Evolutionary conservation across 2,797 vertebrate species (phyloP).

Genomic region (Diceros bicornis): DNA sequence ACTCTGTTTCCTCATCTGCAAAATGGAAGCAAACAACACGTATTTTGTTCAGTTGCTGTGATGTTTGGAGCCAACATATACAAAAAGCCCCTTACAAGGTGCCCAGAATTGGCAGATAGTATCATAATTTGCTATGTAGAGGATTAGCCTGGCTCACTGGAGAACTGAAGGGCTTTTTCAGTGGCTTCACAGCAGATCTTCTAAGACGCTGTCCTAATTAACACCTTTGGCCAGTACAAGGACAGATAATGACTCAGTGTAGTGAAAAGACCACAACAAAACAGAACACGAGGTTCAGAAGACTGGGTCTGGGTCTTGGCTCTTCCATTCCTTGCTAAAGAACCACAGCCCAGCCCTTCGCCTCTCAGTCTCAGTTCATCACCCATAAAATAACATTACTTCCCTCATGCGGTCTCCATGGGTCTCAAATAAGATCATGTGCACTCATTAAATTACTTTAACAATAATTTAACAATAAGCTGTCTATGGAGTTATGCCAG

Average conservation of each 20-base stretch:
- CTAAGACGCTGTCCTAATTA: background rate
- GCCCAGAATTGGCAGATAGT: background rate
- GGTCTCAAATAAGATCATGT: background rate
- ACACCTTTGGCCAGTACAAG: background rate
- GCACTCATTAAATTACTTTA: background rate
- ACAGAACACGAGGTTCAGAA: background rate
- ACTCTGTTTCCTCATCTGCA: background rate
- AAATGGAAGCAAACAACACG: background rate
- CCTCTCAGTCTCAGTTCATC: background rate
- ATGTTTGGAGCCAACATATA: background rate
- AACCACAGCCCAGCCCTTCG: background rate
- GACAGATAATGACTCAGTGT: background rate
- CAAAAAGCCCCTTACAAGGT: background rate
- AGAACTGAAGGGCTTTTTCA: background rate
- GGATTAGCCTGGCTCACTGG: background rate
- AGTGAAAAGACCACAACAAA: background rate
- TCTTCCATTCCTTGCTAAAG: background rate
- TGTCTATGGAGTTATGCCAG: background rate
- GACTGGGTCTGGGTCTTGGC: background rate
- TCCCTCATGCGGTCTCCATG: background rate
- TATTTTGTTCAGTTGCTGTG: background rate
- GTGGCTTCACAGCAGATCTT: background rate
- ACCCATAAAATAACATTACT: background rate
- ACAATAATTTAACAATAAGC: background rate
- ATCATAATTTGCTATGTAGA: background rate